These are phyloP conservation scores for Euphysa ruthae DNA, from an alignment of 30 jellyfish, hydroid and myxozoan species.

Conservation along the genomic window DNA sequence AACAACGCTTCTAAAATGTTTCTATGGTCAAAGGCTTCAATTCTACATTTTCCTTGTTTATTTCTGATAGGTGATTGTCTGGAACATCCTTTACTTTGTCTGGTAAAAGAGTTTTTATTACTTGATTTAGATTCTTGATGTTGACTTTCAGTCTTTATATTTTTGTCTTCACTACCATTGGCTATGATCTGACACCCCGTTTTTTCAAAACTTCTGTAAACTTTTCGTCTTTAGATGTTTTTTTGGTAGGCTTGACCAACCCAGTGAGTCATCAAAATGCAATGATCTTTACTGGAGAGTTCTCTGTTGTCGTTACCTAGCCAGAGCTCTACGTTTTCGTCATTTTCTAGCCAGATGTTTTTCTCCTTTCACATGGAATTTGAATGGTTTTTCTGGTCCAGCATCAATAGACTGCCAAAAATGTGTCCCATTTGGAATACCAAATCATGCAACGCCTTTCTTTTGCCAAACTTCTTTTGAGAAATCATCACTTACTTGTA, in stretches of 20 bases:
- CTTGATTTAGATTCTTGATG: neutral
- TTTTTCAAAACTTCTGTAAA: slow-evolving; percentile 26
- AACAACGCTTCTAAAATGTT: too few relatives aligned
- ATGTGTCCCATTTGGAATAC: slow-evolving; percentile 3
- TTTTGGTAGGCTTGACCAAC: slow-evolving; percentile 25
- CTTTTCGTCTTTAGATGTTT: neutral
- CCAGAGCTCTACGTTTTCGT: slow-evolving; percentile 24
- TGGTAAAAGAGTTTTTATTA: slow-evolving; percentile 2
- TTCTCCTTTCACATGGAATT: neutral
- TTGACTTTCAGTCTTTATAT: slow-evolving; percentile 17
- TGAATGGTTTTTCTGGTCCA: slow-evolving; percentile 4
- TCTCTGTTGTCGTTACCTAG: neutral
- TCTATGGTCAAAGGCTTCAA: too few relatives aligned
- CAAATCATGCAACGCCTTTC: slow-evolving; percentile 24
- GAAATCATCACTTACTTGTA: neutral
- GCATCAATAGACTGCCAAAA: slow-evolving; percentile 19
- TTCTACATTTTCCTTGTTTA: too few relatives aligned
- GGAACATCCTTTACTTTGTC: slow-evolving; percentile 16
- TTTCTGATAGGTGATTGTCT: too few relatives aligned
- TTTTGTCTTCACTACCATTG: slow-evolving; percentile 14
- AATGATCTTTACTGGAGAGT: neutral
- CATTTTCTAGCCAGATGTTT: slow-evolving; percentile 17
- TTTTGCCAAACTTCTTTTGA: neutral
- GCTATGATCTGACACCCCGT: slow-evolving; percentile 28
- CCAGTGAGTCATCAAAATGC: slow-evolving; percentile 28